Percentiles rank a stretch among this genome's conserved stretches.
Conservation (phyloP, 1,140 invertebrate genomes). For the Drosophila chauvacae region DNA sequence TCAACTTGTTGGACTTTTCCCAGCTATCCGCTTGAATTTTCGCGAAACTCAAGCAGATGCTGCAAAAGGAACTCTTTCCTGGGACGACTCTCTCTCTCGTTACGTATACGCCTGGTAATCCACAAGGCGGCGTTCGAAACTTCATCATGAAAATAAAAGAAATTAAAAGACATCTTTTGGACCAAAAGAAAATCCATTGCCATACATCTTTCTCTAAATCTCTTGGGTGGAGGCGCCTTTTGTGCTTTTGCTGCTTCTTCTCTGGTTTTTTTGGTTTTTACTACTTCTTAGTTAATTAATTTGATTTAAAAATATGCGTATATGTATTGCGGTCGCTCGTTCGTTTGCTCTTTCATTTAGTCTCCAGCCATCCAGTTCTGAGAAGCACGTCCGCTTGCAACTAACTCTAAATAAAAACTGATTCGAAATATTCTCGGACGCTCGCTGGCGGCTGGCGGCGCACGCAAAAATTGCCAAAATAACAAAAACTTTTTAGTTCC, state of each 20-base stretch:
- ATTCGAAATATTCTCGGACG: conserved; percentile 54
- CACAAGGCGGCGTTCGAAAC: conserved; percentile 75
- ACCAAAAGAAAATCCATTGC: conserved; percentile 3
- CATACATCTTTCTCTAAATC: conserved; percentile 28
- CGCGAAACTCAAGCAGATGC: conserved; percentile 40
- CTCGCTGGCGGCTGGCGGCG: conserved; percentile 25
- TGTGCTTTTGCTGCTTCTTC: conserved; percentile 69
- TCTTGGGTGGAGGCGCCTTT: conserved; percentile 22
- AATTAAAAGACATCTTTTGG: conserved; percentile 19
- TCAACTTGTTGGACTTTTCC: conserved; percentile 44
- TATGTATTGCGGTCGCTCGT: conserved; percentile 73
- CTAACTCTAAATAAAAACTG: conserved; percentile 84
- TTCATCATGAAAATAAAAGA: conserved; percentile 42
- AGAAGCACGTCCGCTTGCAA: conserved; percentile 81
- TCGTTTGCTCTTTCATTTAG: conserved; percentile 67
- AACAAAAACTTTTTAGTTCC: conserved; percentile 36
- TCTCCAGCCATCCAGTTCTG: conserved; percentile 84
- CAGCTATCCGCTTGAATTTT: conserved; percentile 48
- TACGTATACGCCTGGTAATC: conserved; percentile 83
- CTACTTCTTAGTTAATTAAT: conserved; percentile 74
- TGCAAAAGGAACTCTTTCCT: conserved; percentile 27
- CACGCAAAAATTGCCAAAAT: conserved; percentile 71
- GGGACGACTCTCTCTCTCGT: conserved; percentile 19
- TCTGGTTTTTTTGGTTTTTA: conserved; percentile 60
- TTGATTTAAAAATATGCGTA: conserved; percentile 76